Evolutionary conservation across 1,140 invertebrate species (phyloP), one percentile per base, ranked within the genome.

Genomic region (Seison nebaliae): DNA sequence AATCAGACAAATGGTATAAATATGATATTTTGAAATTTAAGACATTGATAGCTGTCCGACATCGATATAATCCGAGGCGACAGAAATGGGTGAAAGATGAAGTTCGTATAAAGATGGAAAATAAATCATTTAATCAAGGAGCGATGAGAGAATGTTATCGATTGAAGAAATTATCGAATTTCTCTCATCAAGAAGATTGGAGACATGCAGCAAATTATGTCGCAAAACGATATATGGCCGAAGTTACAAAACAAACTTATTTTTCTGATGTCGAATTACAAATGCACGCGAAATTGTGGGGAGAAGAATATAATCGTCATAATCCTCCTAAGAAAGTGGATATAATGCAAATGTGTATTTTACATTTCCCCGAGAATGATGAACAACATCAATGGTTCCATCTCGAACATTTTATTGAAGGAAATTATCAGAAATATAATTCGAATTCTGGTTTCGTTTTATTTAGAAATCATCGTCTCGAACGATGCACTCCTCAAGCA

Each of bases 231-330:
- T 69, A 68, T 50, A 65, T 67, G 48, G 48, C 52, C 15, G 52
- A 59, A 35, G 64, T 66, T 1, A 55, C 60, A 33, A 43, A 59
- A 15, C 48, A 56, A 11, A 57, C 63, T 4, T 67, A 69, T 44
- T 67, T 67, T 50, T 60, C 67, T 43, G 67, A 68, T 51, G 64
- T 67, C 14, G 57, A 55, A 35, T 49, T 68, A 14, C 66, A 69
- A 51, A 68, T 68, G 66, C 65, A 67, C 50, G 64, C 66, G 9
- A 69, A 69, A 46, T 46, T 69, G 14, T 69, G 67, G 67, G 65
- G 64, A 7, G 65, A 68, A 49, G 66, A 68, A 42, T 69, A 59
- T 47, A 68, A 68, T 46, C 44, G 66, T 35, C 65, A 68, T 43
- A 66, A 67, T 47, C 67, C 67, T 31, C 67, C 67, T 3, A 69